Evolutionary conservation across 2,797 vertebrate genomes (phyloP).

Genomic region (Propithecus perrieri): DNA sequence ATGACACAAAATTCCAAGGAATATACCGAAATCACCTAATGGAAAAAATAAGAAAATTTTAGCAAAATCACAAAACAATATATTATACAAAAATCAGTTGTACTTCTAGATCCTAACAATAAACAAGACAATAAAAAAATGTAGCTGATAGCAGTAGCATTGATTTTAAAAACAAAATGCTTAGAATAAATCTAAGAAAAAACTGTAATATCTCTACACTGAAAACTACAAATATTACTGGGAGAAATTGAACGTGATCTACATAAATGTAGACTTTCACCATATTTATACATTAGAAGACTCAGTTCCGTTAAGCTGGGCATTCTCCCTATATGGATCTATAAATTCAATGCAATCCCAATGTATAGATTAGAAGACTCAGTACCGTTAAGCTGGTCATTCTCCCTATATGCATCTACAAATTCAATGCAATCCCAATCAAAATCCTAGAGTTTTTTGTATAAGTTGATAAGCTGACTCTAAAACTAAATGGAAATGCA

Average conservation of each 20-base stretch:
- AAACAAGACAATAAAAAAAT: slow-evolving; percentile 1
- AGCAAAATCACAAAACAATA: not conserved
- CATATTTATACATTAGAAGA: not conserved
- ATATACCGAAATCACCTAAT: not conserved
- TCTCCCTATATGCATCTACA: slow-evolving; percentile 3
- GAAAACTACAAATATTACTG: not conserved
- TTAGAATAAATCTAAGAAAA: slow-evolving; percentile 37
- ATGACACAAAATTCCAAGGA: not conserved
- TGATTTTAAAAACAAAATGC: not conserved
- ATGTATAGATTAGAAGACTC: not conserved
- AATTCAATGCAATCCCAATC: slow-evolving; percentile 10
- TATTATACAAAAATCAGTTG: not conserved
- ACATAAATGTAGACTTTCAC: not conserved
- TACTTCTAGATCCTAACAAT: not conserved
- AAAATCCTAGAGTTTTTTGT: not conserved
- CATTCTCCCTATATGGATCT: not conserved
- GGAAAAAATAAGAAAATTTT: not conserved
- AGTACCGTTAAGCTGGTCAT: not conserved
- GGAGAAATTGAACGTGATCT: not conserved
- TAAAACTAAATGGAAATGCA: slow-evolving; percentile 39
- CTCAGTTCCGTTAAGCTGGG: not conserved
- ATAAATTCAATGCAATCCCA: slow-evolving; percentile 21
- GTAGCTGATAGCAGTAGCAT: not conserved
- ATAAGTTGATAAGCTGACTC: slow-evolving; percentile 3
- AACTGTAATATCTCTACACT: not conserved